Base-by-base conservation (phyloP, 2,797 vertebrate genomes). In the Kryptolebias ocellatus region DNA sequence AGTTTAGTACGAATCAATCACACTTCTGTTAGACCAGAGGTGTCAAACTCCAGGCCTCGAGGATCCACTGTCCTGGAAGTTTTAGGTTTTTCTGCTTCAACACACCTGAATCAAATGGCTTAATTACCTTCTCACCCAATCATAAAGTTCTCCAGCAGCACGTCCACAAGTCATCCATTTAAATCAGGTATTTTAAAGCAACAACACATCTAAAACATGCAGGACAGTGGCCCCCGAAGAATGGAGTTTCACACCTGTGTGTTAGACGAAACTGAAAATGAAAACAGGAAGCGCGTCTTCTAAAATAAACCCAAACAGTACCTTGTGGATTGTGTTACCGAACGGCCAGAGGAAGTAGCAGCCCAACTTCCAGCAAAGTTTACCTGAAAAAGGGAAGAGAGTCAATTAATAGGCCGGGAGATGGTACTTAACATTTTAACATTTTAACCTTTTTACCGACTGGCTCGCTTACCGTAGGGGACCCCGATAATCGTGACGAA, bases 321-420 rank as follows among this genome's bases (percentile, higher is more conserved):
- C 92, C 91, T 94, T 87, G 18, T 92, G 89, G 63, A 96, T 92
- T 0, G 92, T 90, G 84, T 94, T 96, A 62, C 95, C 95, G 5
- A 97, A 96, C 0, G 95, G 95, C 95, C 96, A 95, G 16, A 96
- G 78, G 86, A 95, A 96, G 80, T 95, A 95, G 31, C 90, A 44
- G 0, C 94, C 90, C 70, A 96, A 79, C 57, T 90, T 86, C 93
- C 90, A 93, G 84, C 94, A 95, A 53, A 95, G 91, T 53, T 87
- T 88, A 51, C 94, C 94, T 94, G 68, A 74, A 83, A 77, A 79
- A 58, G 1, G 74, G 20, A 67, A 34, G 61, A 0, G 1, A 53
- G 14, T 59, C 6, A 65, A 15, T 11, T 2, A 18, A 53, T 37
- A 6, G 11, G 14, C 4, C 53, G 24, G 57, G 6, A 0, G 46